Conservation (phyloP, 2,888 invertebrate species). For the Augiades crinisus region DNA sequence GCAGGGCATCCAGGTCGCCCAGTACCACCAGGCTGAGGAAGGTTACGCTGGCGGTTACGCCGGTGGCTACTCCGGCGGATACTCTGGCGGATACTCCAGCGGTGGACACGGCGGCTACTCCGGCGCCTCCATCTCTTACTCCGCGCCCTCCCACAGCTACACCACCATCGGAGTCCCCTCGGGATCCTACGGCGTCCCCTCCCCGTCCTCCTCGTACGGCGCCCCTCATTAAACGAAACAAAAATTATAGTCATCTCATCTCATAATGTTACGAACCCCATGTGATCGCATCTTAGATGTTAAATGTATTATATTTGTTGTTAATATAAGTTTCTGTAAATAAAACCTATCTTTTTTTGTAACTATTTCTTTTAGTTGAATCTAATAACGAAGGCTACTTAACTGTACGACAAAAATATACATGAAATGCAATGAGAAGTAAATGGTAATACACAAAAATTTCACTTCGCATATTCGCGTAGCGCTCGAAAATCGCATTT, state of each 20-base stretch:
- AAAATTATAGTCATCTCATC: constrained; percentile 64
- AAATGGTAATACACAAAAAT: too few species aligned
- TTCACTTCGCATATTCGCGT: constrained; percentile 2
- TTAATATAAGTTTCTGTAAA: constrained; percentile 80
- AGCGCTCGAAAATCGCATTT: background rate
- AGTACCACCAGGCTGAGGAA: constrained; percentile 88
- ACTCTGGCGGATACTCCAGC: constrained; percentile 43
- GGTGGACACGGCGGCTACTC: constrained; percentile 37
- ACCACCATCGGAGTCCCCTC: constrained; percentile 67
- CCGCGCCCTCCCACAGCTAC: constrained; percentile 51
- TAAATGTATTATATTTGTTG: constrained; percentile 71
- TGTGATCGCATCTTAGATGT: constrained; percentile 74
- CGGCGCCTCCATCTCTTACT: constrained; percentile 53
- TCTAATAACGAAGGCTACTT: too few species aligned
- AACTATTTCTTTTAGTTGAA: constrained; percentile 13
- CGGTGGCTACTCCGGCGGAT: constrained; percentile 42
- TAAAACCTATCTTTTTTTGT: constrained; percentile 67
- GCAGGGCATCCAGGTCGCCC: constrained; percentile 93
- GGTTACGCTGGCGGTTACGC: constrained; percentile 73
- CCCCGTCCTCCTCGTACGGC: constrained; percentile 73
- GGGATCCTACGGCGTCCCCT: constrained; percentile 75
- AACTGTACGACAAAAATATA: background rate
- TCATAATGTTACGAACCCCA: constrained; percentile 66
- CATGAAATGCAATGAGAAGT: background rate
- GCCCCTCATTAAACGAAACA: constrained; percentile 61